A percentile compares a stretch with the other conserved stretches of the same genome.
Conservation (phyloP, 2,888 invertebrate species). For the Antheraea assamensis region DNA sequence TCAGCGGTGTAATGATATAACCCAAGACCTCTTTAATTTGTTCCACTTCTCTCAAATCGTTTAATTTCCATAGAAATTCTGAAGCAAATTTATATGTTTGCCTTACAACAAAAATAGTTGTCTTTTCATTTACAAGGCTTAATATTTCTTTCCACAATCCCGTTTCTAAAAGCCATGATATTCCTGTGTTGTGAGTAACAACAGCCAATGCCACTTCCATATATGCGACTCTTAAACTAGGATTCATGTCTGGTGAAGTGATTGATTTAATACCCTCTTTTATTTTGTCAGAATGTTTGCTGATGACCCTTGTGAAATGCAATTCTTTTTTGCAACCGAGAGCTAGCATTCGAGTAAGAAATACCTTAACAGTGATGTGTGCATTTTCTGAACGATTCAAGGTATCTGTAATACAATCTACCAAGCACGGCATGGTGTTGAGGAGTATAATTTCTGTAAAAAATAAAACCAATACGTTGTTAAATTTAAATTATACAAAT, state of each 20-base stretch:
- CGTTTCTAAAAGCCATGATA: conserved; percentile 84
- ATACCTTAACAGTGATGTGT: conserved; percentile 76
- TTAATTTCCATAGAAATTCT: conserved; percentile 80
- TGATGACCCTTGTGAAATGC: conserved; percentile 81
- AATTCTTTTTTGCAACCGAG: conserved; percentile 82
- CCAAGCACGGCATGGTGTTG: conserved; percentile 49
- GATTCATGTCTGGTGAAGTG: conserved; percentile 64
- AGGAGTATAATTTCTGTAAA: conserved; percentile 62
- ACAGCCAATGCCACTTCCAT: conserved; percentile 84
- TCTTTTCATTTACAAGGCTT: conserved; percentile 83
- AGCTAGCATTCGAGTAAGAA: conserved; percentile 85
- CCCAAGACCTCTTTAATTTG: conserved; percentile 81
- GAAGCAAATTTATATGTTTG: conserved; percentile 85
- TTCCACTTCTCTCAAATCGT: conserved; percentile 68
- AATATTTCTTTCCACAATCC: conserved; percentile 86
- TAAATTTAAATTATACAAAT: not conserved
- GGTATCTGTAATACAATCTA: conserved; percentile 56
- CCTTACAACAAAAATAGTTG: conserved; percentile 87
- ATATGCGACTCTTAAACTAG: conserved; percentile 86
- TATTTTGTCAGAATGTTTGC: conserved; percentile 55
- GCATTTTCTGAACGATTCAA: conserved; percentile 45
- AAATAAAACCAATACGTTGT: conserved; percentile 26
- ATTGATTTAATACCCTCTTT: conserved; percentile 52
- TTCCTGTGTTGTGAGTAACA: conserved; percentile 83
- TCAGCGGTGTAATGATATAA: conserved; percentile 81